Base-by-base conservation (phyloP, 2,888 invertebrate species). In the Imbricaverruca yamaguchii region DNA sequence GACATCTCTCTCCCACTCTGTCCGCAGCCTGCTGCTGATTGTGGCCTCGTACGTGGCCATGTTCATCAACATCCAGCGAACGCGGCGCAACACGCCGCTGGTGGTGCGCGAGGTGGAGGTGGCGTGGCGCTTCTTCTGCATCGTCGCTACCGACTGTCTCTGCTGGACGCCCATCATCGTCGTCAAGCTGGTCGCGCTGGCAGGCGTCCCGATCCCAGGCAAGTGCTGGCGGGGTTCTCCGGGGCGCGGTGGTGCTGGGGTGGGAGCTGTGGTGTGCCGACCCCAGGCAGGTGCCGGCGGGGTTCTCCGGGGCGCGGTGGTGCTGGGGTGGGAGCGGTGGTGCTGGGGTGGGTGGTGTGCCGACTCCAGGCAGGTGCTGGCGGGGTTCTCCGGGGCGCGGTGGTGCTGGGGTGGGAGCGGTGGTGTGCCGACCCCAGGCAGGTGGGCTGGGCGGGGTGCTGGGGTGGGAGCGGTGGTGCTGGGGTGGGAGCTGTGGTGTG, bases 141-240 rank as follows among this genome's bases (percentile, higher is more conserved):
- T 93, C 83, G 92, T 93, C 0, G 85, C 92, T 56, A 92, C 92
- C 0, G 91, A 93, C 85, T 90, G 90, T n/a, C 86, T 90, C 81
- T 93, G 92, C 85, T 92, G 92, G 92, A 89, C 90, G 21, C 92
- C 92, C 12, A 91, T 92, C 80, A 91, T 92, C 65, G 85, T 89
- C 56, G 88, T 92, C 82, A 93, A 93, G 86, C 88, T 91, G 80
- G 86, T 90, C 83, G 92, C 91, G 6, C 89, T 92, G 83, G 86
- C 87, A 65, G 88, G 89, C 79, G 87, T 89, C 81, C 87, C 88
- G 83, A 89, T 91, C 82, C 89, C 91, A 82, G 89, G 91, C 91
- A 86, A 87, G 87, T 85, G n/a, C 39, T 4, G 39, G 39, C 39
- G 39, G 39, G 39, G 39, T 39, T 39, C 39, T 39, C 39, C 4